Conservation (phyloP, 2,888 invertebrate species). For the Pachydiplax longipennis region DNA sequence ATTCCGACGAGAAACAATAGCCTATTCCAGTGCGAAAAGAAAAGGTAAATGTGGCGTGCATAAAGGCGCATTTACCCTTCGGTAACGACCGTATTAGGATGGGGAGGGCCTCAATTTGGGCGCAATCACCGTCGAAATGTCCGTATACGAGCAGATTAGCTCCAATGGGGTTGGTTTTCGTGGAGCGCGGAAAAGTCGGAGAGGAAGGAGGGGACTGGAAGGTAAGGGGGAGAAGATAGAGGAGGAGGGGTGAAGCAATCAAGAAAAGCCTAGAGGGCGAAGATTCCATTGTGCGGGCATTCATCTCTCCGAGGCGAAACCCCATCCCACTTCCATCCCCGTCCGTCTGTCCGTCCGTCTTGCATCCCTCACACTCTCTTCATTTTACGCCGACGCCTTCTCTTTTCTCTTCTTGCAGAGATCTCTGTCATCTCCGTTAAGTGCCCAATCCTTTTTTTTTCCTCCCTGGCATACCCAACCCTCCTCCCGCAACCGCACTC, state of each 20-base stretch:
- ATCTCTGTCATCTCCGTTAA: slow-evolving; percentile 20
- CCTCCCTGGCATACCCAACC: not conserved
- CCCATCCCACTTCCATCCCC: not conserved
- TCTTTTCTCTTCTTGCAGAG: not conserved
- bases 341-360: not conserved
- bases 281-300: slow-evolving; percentile 36
- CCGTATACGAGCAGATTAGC: not conserved
- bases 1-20: not conserved
- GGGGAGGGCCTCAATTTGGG: not conserved
- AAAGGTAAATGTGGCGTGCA: not conserved
- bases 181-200: not conserved
- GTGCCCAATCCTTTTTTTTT: slow-evolving; percentile 15
- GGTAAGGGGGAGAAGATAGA: not conserved
- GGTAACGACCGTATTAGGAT: not conserved
- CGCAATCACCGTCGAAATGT: not conserved
- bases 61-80: not conserved
- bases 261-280: slow-evolving; percentile 1
- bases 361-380: not conserved
- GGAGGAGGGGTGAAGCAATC: slow-evolving; percentile 32
- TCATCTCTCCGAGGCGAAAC: not conserved
- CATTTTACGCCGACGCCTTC: not conserved
- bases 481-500: not conserved
- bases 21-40: not conserved
- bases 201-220: not conserved
- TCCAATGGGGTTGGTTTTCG: not conserved